Percentiles rank a stretch among this genome's conserved stretches.
phyloP scores from a whole-genome alignment of 2,888 invertebrate genomes.

The Thysanoteuthis rhombus region DNA sequence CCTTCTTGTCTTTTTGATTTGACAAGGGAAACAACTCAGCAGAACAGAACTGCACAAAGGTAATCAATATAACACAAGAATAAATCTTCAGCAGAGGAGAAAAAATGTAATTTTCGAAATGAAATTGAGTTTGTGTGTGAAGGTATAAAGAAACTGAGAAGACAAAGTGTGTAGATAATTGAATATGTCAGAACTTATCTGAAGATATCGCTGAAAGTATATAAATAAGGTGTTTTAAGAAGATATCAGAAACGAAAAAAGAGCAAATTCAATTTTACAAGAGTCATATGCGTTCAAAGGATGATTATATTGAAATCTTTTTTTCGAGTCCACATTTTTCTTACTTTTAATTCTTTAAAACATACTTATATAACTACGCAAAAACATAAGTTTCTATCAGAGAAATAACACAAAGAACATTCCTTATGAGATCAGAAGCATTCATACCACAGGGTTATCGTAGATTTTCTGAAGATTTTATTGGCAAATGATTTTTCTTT shows the following conservation, averaged over 20 bases:
- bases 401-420: background rate
- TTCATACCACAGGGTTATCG: background rate
- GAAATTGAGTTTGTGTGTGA: conserved; percentile 12
- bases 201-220: background rate
- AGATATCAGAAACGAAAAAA: background rate
- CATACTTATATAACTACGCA: background rate
- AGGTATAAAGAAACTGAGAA: background rate
- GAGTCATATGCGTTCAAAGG: background rate
- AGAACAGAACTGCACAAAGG: background rate
- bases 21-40: background rate
- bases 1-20: background rate
- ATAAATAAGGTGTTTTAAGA: background rate
- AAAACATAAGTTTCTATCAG: background rate
- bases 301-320: background rate
- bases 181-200: background rate
- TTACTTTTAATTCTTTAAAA: conserved; percentile 12
- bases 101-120: background rate
- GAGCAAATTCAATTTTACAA: background rate
- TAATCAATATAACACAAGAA: background rate
- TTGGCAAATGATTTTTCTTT: too few species aligned
- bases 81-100: background rate
- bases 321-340: background rate
- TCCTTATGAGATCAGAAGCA: background rate
- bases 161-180: background rate
- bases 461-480: background rate